phyloP scores from a whole-genome alignment of 2,797 vertebrate genomes.

The Paramormyrops hopkinsi region DNA sequence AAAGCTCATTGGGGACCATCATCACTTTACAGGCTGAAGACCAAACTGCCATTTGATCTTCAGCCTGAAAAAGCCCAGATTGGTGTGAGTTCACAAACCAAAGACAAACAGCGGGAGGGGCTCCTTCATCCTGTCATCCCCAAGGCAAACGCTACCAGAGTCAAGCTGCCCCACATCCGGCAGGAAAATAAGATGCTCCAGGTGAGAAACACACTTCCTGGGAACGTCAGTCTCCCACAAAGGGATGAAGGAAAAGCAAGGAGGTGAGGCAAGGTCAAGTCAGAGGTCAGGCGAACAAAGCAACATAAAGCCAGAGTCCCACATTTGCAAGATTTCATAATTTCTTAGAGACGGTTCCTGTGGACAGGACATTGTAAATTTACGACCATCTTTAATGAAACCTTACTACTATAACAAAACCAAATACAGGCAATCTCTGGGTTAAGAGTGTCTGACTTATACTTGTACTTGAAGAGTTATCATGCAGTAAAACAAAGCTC shows the following conservation, averaged over 20 bases:
- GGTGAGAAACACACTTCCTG: neutral
- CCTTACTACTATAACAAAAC: neutral
- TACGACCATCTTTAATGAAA: neutral
- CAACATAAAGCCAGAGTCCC: neutral
- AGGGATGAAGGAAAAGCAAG: neutral
- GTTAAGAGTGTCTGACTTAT: neutral
- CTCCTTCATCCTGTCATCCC: neutral
- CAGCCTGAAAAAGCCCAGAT: neutral
- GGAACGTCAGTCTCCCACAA: neutral
- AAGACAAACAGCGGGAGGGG: neutral
- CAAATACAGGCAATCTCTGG: neutral
- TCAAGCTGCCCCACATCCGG: neutral
- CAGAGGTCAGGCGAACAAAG: neutral
- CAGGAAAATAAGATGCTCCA: neutral
- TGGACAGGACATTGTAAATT: neutral
- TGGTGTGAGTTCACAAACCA: neutral
- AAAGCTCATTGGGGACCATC: neutral
- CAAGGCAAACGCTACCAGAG: neutral
- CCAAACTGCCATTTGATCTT: neutral
- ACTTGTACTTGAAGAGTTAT: neutral
- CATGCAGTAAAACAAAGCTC: neutral
- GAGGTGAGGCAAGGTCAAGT: neutral
- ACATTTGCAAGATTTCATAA: neutral
- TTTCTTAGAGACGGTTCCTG: neutral
- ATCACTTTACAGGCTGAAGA: neutral